Evolutionary conservation across 2,113 vertebrate genomes (phyloP).

Genomic region (Excalfactoria chinensis): DNA sequence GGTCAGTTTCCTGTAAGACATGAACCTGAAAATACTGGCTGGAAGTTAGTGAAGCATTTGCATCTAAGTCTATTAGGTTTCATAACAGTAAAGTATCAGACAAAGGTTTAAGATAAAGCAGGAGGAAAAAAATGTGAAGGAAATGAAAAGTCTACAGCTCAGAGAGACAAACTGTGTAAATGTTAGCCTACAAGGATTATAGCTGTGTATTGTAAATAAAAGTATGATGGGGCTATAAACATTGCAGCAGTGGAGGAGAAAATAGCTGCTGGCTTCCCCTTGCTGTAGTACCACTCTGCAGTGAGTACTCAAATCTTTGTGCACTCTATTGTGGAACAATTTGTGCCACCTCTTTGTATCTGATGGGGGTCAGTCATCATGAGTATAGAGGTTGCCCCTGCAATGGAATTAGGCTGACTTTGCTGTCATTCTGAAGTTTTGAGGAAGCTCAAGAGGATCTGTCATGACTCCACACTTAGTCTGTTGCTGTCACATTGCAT

Average conservation of each 20-base stretch:
- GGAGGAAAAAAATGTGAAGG: neutral
- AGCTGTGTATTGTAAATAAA: neutral
- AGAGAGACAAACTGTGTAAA: neutral
- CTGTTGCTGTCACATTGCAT: neutral
- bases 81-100: neutral
- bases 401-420: neutral
- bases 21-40: neutral
- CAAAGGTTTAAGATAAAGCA: neutral
- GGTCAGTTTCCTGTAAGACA: neutral
- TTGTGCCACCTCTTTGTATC: neutral
- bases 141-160: neutral
- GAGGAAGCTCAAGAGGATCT: neutral
- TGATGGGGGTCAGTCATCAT: rapidly evolving
- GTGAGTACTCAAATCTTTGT: rapidly evolving
- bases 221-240: neutral
- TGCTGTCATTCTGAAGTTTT: neutral
- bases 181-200: neutral
- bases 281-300: neutral
- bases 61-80: neutral
- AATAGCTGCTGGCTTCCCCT: neutral
- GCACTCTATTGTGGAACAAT: neutral
- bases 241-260: neutral
- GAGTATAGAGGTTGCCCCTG: neutral
- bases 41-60: neutral
- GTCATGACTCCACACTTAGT: rapidly evolving